Conservation (phyloP, 2,888 invertebrate genomes). For the Drosophila bunnanda region DNA sequence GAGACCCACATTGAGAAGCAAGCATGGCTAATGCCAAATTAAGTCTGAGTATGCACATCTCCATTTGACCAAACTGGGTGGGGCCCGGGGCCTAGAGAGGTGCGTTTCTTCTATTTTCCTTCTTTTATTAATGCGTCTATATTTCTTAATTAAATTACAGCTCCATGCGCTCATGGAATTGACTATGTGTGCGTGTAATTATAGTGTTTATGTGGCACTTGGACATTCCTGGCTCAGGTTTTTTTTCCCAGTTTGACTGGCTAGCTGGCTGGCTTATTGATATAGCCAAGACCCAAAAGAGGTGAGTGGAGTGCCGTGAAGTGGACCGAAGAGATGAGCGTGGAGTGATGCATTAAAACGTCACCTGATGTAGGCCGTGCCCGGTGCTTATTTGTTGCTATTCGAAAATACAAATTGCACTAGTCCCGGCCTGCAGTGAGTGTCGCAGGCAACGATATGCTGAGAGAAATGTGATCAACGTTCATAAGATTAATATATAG, state of each 20-base stretch:
- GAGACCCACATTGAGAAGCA: constrained; percentile 8
- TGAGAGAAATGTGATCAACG: constrained; percentile 5
- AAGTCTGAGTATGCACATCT: constrained; percentile 32
- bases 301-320: constrained; percentile 31
- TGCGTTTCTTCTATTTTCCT: constrained; percentile 17
- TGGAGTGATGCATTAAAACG: constrained; percentile 68
- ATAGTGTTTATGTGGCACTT: constrained; percentile 57
- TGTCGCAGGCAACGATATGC: constrained; percentile 69
- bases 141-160: constrained; percentile 76
- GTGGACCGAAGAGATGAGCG: constrained; percentile 49
- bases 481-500: not conserved
- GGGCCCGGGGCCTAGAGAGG: constrained; percentile 23
- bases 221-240: constrained; percentile 33
- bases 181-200: constrained; percentile 52
- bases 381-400: constrained; percentile 86
- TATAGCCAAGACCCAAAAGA: constrained; percentile 40
- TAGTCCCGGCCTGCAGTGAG: constrained; percentile 87
- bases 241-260: constrained; percentile 16
- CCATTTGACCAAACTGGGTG: constrained; percentile 41
- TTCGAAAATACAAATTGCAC: constrained; percentile 87
- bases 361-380: constrained; percentile 86
- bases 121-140: constrained; percentile 62
- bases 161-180: constrained; percentile 16
- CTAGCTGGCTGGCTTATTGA: constrained; percentile 56
- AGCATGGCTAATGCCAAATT: constrained; percentile 28